Evolutionary conservation across 2,113 vertebrate genomes (phyloP).

Genomic region (Triplophysa dalaica): DNA sequence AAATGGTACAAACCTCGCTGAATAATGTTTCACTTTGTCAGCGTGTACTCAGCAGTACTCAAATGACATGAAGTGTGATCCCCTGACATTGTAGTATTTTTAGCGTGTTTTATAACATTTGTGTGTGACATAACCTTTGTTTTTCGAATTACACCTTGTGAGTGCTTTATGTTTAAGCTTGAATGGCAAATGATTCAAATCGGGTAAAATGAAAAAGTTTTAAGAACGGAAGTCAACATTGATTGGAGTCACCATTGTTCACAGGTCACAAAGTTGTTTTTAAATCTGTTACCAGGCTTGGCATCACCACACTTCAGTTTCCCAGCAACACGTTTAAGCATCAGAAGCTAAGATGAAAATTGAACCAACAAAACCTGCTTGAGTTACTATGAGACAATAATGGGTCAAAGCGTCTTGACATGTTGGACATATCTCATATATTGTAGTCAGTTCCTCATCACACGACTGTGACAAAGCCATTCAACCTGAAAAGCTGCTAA

Average conservation of each 20-base stretch:
- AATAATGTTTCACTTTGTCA: conserved; percentile 12
- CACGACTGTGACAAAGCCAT: conserved; percentile 4
- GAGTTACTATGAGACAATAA: conserved; percentile 36
- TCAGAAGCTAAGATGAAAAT: not conserved
- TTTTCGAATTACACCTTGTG: not conserved
- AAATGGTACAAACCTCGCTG: not conserved
- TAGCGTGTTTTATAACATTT: not conserved
- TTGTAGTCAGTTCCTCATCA: conserved; percentile 16
- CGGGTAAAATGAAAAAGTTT: not conserved
- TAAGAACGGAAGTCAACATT: too few species aligned
- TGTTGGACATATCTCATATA: not conserved
- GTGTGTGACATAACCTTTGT: not conserved
- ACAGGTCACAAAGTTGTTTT: not conserved
- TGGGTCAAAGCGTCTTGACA: not conserved
- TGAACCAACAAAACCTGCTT: conserved; percentile 6
- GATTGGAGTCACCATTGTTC: not conserved
- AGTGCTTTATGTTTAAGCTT: not conserved
- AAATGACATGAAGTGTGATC: conserved; percentile 12
- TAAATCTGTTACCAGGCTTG: conserved; percentile 42
- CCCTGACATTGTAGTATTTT: not conserved
- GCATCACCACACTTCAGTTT: conserved; percentile 26
- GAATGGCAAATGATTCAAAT: not conserved
- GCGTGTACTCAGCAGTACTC: not conserved
- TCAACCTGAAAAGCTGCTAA: conserved; percentile 27
- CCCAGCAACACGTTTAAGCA: conserved; percentile 42